Conservation (phyloP, 2,113 vertebrate genomes). For the Corythornis cristatus region DNA sequence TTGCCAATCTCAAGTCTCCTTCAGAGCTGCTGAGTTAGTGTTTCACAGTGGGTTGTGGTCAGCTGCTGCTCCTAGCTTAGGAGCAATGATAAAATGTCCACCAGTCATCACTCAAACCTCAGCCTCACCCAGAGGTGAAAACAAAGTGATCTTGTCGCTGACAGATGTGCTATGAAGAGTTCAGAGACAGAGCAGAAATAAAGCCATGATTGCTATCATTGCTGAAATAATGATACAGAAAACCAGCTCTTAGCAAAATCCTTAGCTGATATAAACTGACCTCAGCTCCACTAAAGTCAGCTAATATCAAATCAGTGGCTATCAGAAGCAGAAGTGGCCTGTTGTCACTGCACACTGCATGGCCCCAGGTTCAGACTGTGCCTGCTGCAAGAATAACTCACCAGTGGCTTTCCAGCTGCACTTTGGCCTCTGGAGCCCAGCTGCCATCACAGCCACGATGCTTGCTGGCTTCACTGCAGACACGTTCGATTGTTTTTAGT, state of each 20-base stretch:
- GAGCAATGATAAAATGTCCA: neutral
- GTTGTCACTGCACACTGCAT: accelerated
- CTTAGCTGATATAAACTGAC: neutral
- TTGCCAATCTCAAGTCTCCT: neutral
- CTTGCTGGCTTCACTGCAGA: neutral
- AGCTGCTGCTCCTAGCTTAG: neutral
- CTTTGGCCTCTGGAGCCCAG: neutral
- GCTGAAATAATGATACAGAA: neutral
- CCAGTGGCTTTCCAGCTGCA: neutral
- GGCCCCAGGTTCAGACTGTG: neutral
- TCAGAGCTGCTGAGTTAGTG: neutral
- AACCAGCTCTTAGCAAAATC: neutral
- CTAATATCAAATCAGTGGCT: neutral
- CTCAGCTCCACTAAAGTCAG: neutral
- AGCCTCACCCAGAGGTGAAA: neutral
- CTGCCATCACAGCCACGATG: neutral
- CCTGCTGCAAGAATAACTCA: neutral
- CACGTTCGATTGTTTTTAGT: neutral
- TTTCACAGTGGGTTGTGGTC: neutral
- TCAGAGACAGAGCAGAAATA: neutral
- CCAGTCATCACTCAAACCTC: neutral
- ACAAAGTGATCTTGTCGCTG: neutral
- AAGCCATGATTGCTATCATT: neutral
- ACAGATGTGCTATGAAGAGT: neutral
- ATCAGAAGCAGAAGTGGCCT: neutral